phyloP scores from a whole-genome alignment of 2,113 vertebrate genomes.

The Callospermophilus lateralis region DNA sequence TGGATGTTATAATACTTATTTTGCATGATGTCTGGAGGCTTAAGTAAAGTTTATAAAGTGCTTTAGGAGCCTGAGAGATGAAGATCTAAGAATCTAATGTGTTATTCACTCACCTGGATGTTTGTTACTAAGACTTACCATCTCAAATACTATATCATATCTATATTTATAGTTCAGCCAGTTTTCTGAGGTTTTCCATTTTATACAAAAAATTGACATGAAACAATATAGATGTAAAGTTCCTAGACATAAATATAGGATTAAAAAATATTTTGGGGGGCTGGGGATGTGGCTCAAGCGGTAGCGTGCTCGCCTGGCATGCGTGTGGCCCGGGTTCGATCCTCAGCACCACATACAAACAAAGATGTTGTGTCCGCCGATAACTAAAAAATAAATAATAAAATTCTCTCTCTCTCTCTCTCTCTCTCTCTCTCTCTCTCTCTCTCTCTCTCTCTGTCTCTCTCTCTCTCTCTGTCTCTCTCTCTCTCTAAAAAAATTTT shows the following conservation, averaged over 20 bases:
- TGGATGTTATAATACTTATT: conserved; percentile 22
- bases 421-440: too few species aligned
- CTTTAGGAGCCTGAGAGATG: conserved; percentile 16
- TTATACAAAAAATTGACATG: neutral
- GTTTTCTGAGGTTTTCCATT: neutral
- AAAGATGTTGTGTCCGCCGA: too few species aligned
- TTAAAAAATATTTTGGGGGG: neutral
- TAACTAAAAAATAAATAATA: too few species aligned
- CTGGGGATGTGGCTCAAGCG: too few species aligned
- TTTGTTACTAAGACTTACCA: conserved; percentile 11
- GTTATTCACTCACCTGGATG: conserved; percentile 51
- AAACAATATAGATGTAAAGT: neutral
- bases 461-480: too few species aligned
- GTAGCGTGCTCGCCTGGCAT: too few species aligned
- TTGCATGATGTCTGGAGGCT: conserved; percentile 46
- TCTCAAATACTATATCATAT: neutral
- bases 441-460: too few species aligned
- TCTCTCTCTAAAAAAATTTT: neutral
- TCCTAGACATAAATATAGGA: neutral
- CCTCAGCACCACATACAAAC: too few species aligned
- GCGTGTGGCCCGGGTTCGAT: too few species aligned
- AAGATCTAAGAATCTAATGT: conserved; percentile 45
- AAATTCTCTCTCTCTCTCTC: too few species aligned
- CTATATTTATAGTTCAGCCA: neutral
- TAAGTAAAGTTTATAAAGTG: conserved; percentile 72